phyloP scores from a whole-genome alignment of 2,888 invertebrate species.

The Clusia tigrina region DNA sequence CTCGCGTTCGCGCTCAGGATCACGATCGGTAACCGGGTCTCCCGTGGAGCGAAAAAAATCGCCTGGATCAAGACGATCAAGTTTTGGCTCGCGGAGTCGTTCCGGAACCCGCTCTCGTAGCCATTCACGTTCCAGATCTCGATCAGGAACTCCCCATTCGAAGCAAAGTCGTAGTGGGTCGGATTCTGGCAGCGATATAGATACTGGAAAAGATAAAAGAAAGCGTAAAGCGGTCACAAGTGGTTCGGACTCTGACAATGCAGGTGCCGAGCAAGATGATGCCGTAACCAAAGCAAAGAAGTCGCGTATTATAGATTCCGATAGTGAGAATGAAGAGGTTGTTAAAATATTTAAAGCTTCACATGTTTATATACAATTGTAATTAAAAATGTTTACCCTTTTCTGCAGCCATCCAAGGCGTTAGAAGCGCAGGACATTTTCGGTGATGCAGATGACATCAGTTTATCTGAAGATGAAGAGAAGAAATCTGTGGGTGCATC shows the following conservation, averaged over 20 bases:
- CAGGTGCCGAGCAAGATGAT: conserved; percentile 53
- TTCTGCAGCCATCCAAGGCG: conserved; percentile 38
- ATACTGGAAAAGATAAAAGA: conserved; percentile 54
- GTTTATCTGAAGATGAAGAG: conserved; percentile 80
- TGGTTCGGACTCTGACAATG: conserved; percentile 65
- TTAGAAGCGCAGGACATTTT: conserved; percentile 80
- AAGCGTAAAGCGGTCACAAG: conserved; percentile 65
- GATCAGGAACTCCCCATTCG: conserved; percentile 41
- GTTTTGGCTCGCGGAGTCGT: neutral
- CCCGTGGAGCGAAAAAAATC: conserved; percentile 20
- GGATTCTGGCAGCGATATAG: conserved; percentile 58
- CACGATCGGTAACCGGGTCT: conserved; percentile 60
- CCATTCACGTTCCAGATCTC: conserved; percentile 37
- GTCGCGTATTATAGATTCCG: conserved; percentile 71
- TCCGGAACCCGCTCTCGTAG: conserved; percentile 47
- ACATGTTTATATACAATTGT: neutral
- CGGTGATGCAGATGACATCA: conserved; percentile 93
- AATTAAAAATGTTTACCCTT: neutral
- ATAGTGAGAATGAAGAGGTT: conserved; percentile 70
- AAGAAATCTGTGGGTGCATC: conserved; percentile 52
- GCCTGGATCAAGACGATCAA: conserved; percentile 27
- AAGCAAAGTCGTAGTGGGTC: conserved; percentile 52
- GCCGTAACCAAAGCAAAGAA: conserved; percentile 66
- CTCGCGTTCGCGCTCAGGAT: conserved; percentile 51
- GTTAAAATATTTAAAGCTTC: neutral